Evolutionary conservation across 2,888 invertebrate genomes (phyloP).

Genomic region (Siphlonurus alternatus): DNA sequence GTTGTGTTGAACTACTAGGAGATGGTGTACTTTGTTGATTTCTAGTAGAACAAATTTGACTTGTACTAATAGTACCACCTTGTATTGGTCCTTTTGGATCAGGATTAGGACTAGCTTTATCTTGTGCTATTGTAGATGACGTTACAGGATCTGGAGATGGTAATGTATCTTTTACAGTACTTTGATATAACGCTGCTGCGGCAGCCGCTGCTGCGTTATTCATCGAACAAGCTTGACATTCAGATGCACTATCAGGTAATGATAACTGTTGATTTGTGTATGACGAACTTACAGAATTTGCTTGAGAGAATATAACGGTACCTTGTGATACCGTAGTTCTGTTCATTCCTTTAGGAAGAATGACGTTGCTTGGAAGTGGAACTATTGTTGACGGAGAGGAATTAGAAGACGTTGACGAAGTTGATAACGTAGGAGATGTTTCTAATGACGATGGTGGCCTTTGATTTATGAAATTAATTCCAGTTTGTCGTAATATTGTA

Average conservation of each 20-base stretch:
- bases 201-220: background rate
- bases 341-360: background rate
- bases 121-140: conserved; percentile 47
- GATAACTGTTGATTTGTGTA: background rate
- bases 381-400: conserved; percentile 7
- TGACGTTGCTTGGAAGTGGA: conserved; percentile 14
- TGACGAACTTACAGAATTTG: background rate
- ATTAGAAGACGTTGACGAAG: conserved; percentile 4
- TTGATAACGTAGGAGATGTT: background rate
- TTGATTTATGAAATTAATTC: conserved; percentile 3
- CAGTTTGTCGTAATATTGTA: conserved; percentile 52
- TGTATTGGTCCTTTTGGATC: conserved; percentile 60
- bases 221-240: background rate
- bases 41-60: conserved; percentile 22
- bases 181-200: background rate
- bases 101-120: conserved; percentile 29
- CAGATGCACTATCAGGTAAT: background rate
- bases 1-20: background rate
- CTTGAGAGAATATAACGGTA: background rate
- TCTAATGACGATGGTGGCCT: background rate
- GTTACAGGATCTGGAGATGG: conserved; percentile 39
- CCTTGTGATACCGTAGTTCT: no score
- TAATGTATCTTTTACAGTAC: conserved; percentile 1
- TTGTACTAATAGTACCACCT: conserved; percentile 70
- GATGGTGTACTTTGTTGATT: no score